phyloP scores from a whole-genome alignment of 2,797 vertebrate species.

The Argya squamiceps region DNA sequence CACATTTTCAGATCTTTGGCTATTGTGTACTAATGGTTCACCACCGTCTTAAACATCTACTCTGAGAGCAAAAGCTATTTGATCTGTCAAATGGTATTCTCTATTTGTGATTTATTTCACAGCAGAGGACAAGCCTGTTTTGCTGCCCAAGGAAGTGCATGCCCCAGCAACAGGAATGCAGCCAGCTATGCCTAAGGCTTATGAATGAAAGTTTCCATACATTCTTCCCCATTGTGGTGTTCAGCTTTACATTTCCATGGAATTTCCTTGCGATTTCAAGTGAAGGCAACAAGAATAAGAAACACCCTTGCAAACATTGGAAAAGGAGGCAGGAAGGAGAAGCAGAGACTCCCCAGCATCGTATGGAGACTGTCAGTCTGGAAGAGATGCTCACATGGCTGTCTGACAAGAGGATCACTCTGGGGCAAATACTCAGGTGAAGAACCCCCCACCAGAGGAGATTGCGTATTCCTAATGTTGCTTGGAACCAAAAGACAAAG shows the following conservation, averaged over 20 bases:
- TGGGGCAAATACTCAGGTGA: fast-evolving
- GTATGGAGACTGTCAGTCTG: no score
- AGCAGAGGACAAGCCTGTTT: fast-evolving
- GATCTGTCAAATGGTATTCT: neutral
- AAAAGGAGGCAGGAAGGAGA: neutral
- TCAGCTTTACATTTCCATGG: neutral
- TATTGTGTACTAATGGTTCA: fast-evolving
- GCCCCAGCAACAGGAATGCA: fast-evolving
- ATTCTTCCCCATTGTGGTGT: fast-evolving
- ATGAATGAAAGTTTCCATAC: fast-evolving
- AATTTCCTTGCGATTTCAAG: fast-evolving
- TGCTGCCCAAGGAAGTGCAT: fast-evolving
- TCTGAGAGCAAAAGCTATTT: neutral
- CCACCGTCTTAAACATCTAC: neutral
- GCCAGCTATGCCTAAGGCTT: fast-evolving
- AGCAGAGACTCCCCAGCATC: neutral
- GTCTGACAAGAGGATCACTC: fast-evolving
- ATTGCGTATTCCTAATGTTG: neutral
- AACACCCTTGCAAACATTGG: fast-evolving
- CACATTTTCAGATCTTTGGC: fast-evolving
- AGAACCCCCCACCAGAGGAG: fast-evolving
- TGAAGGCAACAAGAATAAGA: neutral
- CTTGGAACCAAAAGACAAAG: neutral
- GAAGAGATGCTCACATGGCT: fast-evolving
- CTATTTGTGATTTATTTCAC: neutral